phyloP scores from a whole-genome alignment of 2,888 invertebrate genomes.

The Beris chalybata region DNA sequence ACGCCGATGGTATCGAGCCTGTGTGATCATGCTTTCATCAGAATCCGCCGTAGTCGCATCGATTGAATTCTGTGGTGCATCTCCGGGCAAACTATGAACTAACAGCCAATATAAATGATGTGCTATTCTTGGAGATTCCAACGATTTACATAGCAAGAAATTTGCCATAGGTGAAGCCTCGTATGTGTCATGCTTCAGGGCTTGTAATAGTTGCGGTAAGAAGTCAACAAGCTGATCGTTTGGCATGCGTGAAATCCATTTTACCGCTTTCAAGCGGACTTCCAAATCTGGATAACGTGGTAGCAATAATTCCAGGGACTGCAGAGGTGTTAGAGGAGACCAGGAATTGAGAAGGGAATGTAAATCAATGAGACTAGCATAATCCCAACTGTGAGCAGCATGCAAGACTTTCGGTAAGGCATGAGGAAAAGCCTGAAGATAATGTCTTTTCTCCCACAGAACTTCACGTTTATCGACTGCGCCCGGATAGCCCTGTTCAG shows the following conservation, averaged over 20 bases:
- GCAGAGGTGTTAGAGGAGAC: conserved; percentile 81
- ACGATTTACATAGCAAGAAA: conserved; percentile 78
- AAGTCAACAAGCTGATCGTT: conserved; percentile 90
- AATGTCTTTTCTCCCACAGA: conserved; percentile 93
- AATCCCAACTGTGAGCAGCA: conserved; percentile 91
- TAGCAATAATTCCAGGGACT: conserved; percentile 87
- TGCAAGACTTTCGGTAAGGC: conserved; percentile 84
- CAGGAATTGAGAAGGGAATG: conserved; percentile 87
- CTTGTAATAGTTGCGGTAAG: conserved; percentile 92
- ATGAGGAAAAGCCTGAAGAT: conserved; percentile 79
- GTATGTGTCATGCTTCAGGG: conserved; percentile 85
- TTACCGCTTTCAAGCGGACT: conserved; percentile 83
- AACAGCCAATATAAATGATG: conserved; percentile 94
- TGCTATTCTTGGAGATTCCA: conserved; percentile 86
- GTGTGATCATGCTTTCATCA: conserved; percentile 68
- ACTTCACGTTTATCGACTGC: conserved; percentile 63
- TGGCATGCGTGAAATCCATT: conserved; percentile 75
- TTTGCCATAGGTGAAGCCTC: conserved; percentile 85
- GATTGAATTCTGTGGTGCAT: conserved; percentile 73
- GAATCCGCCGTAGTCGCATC: conserved; percentile 51
- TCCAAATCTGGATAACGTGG: conserved; percentile 93
- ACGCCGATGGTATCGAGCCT: conserved; percentile 72
- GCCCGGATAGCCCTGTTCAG: conserved; percentile 54
- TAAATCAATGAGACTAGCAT: conserved; percentile 81
- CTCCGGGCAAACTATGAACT: conserved; percentile 79